Conservation (phyloP, 2,888 invertebrate species). For the Cryptophagus acutangulus region DNA sequence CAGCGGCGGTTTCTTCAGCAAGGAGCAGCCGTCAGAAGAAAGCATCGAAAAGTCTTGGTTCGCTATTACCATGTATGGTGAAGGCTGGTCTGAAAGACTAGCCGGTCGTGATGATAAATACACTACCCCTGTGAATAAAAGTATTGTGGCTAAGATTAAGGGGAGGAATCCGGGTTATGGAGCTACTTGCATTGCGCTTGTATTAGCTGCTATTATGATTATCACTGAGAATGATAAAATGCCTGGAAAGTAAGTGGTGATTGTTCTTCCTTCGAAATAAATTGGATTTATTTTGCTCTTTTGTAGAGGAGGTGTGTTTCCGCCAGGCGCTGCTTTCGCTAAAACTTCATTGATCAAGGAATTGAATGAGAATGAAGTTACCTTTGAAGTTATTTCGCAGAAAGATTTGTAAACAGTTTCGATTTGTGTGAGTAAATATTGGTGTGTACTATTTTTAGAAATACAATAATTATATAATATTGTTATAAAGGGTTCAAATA, state of each 20-base stretch:
- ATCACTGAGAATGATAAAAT: conserved; percentile 71
- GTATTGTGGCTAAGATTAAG: conserved; percentile 60
- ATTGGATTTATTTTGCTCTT: conserved; percentile 23
- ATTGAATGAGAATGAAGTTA: conserved; percentile 67
- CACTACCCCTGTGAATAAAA: conserved; percentile 59
- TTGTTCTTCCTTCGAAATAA: conserved; percentile 2
- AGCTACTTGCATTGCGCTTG: conserved; percentile 67
- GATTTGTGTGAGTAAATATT: too few species aligned
- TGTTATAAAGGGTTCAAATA: too few species aligned
- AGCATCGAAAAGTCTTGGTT: conserved; percentile 60
- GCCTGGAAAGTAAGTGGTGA: conserved; percentile 49
- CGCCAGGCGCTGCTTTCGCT: conserved; percentile 81
- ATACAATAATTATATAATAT: too few species aligned
- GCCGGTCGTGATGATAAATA: conserved; percentile 55
- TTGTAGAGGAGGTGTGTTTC: conserved; percentile 55
- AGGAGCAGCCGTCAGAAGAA: conserved; percentile 60
- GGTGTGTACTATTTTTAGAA: too few species aligned
- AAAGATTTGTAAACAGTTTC: conserved; percentile 21
- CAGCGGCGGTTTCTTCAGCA: conserved; percentile 57
- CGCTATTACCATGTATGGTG: conserved; percentile 64
- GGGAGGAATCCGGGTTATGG: conserved; percentile 78
- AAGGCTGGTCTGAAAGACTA: conserved; percentile 70
- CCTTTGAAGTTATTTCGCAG: conserved; percentile 56
- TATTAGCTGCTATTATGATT: conserved; percentile 69
- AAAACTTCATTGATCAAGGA: conserved; percentile 73